Percentiles rank a stretch among this genome's conserved stretches.
Conservation (phyloP, 2,113 vertebrate genomes). For the Eudyptes chrysolophus region DNA sequence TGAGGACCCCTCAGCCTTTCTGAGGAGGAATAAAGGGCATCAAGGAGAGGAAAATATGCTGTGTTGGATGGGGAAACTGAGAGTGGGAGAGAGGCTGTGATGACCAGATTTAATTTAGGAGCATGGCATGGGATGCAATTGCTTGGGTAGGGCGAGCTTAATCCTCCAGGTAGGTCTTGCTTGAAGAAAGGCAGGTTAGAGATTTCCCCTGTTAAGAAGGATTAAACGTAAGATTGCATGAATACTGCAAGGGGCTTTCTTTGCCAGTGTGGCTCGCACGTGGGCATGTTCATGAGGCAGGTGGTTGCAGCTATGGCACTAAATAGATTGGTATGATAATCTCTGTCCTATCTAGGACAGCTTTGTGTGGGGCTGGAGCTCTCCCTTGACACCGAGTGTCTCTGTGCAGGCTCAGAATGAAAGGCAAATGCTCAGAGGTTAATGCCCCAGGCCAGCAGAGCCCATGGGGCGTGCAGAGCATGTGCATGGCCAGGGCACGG, state of each 20-base stretch:
- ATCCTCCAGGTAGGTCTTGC: background rate
- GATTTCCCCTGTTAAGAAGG: background rate
- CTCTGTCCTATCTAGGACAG: background rate
- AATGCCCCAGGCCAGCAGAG: background rate
- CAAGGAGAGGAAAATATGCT: background rate
- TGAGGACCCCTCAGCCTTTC: background rate
- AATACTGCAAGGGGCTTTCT: background rate
- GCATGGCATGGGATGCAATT: background rate
- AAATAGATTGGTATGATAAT: background rate
- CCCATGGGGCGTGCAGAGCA: background rate
- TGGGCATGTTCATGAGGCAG: too few species aligned
- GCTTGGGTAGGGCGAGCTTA: background rate
- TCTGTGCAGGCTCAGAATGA: background rate
- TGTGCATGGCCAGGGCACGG: background rate
- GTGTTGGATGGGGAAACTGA: background rate
- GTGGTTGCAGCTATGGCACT: background rate
- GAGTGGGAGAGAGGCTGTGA: background rate
- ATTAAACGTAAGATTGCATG: background rate
- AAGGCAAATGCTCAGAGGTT: background rate
- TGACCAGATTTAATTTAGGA: background rate
- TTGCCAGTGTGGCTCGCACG: background rate
- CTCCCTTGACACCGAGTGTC: background rate
- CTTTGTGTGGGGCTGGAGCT: background rate
- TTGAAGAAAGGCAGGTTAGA: background rate
- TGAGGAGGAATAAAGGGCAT: background rate